Conservation (phyloP, 2,888 invertebrate genomes). For the Chrysolina americana region DNA sequence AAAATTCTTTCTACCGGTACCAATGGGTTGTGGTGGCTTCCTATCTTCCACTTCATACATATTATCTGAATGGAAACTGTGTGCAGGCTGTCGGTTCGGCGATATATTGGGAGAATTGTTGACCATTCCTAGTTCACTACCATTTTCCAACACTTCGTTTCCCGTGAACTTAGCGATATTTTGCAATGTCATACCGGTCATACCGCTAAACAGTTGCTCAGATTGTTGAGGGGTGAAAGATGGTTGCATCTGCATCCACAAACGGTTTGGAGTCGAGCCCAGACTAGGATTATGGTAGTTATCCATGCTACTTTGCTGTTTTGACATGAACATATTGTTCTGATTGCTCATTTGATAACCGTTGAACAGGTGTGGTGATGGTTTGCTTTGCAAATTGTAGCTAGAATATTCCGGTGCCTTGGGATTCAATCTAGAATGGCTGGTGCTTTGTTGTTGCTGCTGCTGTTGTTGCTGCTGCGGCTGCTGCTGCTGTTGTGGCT, state of each 20-base stretch:
- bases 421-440: constrained; percentile 80
- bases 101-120: constrained; percentile 71
- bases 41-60: constrained; percentile 67
- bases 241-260: constrained; percentile 65
- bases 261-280: constrained; percentile 57
- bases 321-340: constrained; percentile 55
- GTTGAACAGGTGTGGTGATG: constrained; percentile 57
- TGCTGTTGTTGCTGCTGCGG: constrained; percentile 51
- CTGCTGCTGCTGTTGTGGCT: constrained; percentile 56
- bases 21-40: constrained; percentile 77
- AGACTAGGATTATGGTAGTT: constrained; percentile 43
- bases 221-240: constrained; percentile 63
- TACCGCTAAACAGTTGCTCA: constrained; percentile 64
- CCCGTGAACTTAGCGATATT: constrained; percentile 63
- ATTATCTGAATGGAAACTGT: constrained; percentile 41
- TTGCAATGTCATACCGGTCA: constrained; percentile 67
- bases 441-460: constrained; percentile 51
- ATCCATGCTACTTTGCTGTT: constrained; percentile 42
- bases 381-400: constrained; percentile 61
- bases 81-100: constrained; percentile 60
- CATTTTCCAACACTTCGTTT: constrained; percentile 67
- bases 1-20: constrained; percentile 82
- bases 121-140: constrained; percentile 68
- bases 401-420: constrained; percentile 85
- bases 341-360: constrained; percentile 57